phyloP scores from a whole-genome alignment of 2,113 vertebrate genomes.

The Pseudonaja textilis region DNA sequence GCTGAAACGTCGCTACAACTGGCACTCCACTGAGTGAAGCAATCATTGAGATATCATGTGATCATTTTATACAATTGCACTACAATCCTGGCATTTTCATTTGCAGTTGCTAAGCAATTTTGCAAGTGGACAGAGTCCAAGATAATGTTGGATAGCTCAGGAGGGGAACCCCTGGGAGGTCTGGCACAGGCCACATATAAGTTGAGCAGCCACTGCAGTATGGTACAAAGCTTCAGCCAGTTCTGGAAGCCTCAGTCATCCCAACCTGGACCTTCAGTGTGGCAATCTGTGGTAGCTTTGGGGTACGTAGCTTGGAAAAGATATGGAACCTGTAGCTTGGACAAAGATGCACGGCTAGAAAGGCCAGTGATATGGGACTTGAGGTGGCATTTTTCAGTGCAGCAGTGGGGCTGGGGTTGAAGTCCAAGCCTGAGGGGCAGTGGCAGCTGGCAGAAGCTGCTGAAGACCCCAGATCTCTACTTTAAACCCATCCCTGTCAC shows the following conservation, averaged over 20 bases:
- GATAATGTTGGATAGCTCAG: neutral
- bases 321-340: too few relatives aligned
- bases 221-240: too few relatives aligned
- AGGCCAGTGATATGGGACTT: too few relatives aligned
- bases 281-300: too few relatives aligned
- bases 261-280: too few relatives aligned
- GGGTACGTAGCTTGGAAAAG: too few relatives aligned
- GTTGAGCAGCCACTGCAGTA: too few relatives aligned
- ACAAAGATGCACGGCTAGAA: too few relatives aligned
- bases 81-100: neutral
- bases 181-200: too few relatives aligned
- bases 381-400: too few relatives aligned
- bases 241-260: too few relatives aligned
- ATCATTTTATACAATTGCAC: neutral
- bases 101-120: neutral
- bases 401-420: too few relatives aligned
- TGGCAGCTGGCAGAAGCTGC: neutral
- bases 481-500: neutral
- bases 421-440: neutral
- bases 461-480: neutral
- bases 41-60: neutral
- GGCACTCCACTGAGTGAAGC: neutral
- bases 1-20: neutral
- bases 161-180: neutral
- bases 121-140: neutral